Conservation (phyloP, 2,113 vertebrate genomes). For the Phycodurus eques region DNA sequence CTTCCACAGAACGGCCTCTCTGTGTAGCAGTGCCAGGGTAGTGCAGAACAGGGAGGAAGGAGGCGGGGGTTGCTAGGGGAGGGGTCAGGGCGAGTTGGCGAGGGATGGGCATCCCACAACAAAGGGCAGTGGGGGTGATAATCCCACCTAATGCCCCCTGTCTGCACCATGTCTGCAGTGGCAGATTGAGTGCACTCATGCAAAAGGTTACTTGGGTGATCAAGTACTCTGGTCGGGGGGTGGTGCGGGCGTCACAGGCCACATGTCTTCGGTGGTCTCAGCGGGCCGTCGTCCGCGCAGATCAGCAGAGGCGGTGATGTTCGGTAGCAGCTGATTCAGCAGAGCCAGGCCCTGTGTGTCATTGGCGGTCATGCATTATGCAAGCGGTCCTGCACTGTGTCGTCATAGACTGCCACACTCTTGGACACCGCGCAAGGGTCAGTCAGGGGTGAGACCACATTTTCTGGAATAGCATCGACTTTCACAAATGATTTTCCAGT, state of each 20-base stretch:
- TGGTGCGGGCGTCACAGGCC: conserved; percentile 11
- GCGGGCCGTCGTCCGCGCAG: conserved; percentile 6
- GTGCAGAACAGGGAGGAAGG: background rate
- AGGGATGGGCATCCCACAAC: conserved; percentile 50
- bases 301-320: conserved; percentile 20
- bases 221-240: conserved; percentile 42
- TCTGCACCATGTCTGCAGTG: conserved; percentile 56
- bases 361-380: conserved; percentile 54
- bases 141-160: conserved; percentile 65
- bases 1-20: conserved; percentile 27
- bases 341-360: conserved; percentile 24
- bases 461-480: background rate
- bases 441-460: conserved; percentile 9
- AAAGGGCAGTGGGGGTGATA: conserved; percentile 61
- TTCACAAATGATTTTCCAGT: background rate
- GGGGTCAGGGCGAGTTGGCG: conserved; percentile 20
- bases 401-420: conserved; percentile 17
- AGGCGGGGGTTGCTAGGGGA: background rate
- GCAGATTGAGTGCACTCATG: conserved; percentile 62
- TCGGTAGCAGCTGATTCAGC: conserved; percentile 55
- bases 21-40: conserved; percentile 41
- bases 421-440: conserved; percentile 13
- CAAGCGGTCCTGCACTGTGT: conserved; percentile 33
- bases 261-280: conserved; percentile 23
- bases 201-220: conserved; percentile 60